A percentile compares a stretch with the other conserved stretches of the same genome.
phyloP scores from a whole-genome alignment of 1,140 invertebrate genomes.

The Bombus haemorrhoidalis region DNA sequence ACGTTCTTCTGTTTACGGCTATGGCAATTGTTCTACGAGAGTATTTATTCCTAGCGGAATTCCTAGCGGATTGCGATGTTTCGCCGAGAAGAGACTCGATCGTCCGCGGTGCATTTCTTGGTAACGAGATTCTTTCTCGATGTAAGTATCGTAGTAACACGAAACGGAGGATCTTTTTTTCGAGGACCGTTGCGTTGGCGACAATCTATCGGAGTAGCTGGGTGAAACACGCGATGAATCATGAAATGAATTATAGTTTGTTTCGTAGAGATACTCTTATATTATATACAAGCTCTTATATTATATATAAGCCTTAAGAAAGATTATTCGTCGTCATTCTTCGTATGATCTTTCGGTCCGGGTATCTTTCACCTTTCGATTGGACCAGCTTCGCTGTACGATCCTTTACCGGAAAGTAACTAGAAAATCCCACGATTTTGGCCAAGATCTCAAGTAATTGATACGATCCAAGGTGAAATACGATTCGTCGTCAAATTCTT shows the following conservation, averaged over 20 bases:
- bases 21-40: background rate
- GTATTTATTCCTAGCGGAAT: background rate
- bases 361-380: too few species aligned
- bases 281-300: too few species aligned
- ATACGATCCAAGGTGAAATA: background rate
- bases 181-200: background rate
- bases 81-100: background rate
- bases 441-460: background rate
- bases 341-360: too few species aligned
- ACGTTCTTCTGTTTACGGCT: background rate
- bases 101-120: background rate
- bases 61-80: too few species aligned
- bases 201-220: background rate
- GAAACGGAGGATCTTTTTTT: background rate
- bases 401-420: too few species aligned
- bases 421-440: too few species aligned
- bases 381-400: too few species aligned
- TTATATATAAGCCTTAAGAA: too few species aligned
- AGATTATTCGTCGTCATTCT: too few species aligned
- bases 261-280: too few species aligned
- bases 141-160: background rate
- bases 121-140: constrained; percentile 21
- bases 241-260: too few species aligned
- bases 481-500: background rate
- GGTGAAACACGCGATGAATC: background rate